Evolutionary conservation across 2,113 vertebrate genomes (phyloP).

Genomic region (Laterallus jamaicensis): DNA sequence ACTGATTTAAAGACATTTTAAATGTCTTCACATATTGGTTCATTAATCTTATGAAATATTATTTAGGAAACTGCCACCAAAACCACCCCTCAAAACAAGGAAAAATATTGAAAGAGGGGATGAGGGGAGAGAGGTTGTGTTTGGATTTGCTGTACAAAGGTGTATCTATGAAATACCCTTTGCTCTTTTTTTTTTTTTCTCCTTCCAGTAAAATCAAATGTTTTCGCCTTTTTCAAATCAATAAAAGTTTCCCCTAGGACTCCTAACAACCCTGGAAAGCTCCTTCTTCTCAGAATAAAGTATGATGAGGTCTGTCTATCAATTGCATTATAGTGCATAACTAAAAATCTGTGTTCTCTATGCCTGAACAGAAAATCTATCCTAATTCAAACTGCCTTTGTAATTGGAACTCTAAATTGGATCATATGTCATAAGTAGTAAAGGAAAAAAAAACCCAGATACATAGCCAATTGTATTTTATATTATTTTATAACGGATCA

Average conservation of each 20-base stretch:
- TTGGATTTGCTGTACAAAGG: neutral
- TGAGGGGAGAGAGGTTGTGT: fast-evolving
- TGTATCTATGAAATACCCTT: neutral
- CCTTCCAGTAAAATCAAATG: neutral
- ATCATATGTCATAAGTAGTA: neutral
- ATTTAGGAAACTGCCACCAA: neutral
- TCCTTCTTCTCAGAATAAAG: neutral
- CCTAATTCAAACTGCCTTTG: neutral
- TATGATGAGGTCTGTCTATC: neutral
- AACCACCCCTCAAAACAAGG: fast-evolving
- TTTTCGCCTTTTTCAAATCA: neutral
- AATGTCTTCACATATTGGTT: neutral
- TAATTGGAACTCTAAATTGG: neutral
- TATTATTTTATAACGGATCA: neutral
- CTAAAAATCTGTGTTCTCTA: neutral
- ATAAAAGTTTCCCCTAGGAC: neutral
- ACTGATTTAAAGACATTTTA: neutral
- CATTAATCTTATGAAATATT: neutral
- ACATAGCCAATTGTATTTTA: neutral
- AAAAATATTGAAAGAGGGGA: neutral
- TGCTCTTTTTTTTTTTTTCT: neutral
- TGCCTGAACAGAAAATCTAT: neutral
- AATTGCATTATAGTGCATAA: neutral
- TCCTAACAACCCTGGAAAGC: neutral
- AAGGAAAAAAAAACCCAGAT: neutral